Evolutionary conservation across 1,140 invertebrate species (phyloP), one percentile per base, ranked within the genome.

Genomic region (Zaprionus davidi): DNA sequence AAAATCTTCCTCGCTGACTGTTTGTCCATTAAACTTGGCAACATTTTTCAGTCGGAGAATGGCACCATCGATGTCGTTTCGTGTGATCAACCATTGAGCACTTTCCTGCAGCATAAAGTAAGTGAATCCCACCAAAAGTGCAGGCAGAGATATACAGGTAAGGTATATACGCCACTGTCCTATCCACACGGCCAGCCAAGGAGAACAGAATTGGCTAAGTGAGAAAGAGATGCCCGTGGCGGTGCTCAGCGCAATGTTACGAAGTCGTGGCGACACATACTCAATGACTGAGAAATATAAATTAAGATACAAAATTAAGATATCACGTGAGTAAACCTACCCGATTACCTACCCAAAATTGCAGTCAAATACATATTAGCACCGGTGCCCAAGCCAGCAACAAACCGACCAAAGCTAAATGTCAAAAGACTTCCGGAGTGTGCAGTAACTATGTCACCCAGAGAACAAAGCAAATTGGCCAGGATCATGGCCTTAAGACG

Each of bases 321-420:
- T 34, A 34, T 11, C 31, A 3, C 9, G 3, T 46, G 6, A 5
- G 13, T 38, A 12, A 38, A 38, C 12, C 0, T 31, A 11, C 9
- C 9, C 9, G 9, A 31, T n/a, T 51, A 79, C 91, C 92, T 87
- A 94, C 94, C 93, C 36, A 95, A 93, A 62, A 95, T 95, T 67
- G 94, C 94, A 93, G 95, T 95, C 92, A 95, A 94, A 66, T 94
- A 94, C 58, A 94, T 94, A 82, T 94, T 94, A 26, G 93, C 93
- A 83, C 95, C 94, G 46, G 94, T 94, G 1, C 94, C 94, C 36
- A 94, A 80, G 5, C 94, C 94, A 4, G 94, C 94, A 7, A 95
- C 58, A 76, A 95, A 94, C 68, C 94, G 90, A 55, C 93, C 93
- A 7, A 93, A 59, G 2, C 93, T 92, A 76, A 94, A 95, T 5